Evolutionary conservation across 2,113 vertebrate species (phyloP), one percentile per base, ranked within the genome.

Genomic region (Leiothrix lutea): DNA sequence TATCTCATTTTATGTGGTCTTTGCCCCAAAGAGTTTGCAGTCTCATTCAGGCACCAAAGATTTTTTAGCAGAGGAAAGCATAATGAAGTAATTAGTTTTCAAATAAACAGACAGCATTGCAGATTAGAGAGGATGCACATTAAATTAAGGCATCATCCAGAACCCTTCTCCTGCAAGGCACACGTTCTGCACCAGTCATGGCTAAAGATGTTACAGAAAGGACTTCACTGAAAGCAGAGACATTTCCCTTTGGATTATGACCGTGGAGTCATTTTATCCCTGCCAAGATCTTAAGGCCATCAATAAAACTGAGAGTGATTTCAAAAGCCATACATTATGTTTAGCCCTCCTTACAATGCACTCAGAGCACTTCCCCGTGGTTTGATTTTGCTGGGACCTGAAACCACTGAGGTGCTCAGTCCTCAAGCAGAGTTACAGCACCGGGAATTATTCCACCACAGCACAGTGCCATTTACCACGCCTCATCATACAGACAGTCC

Each of bases 71-170:
- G 50, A 77, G 81, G 62, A 93, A 91, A 80, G 50, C 81, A 54
- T 67, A 88, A 90, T 75, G 74, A 92, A 93, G 74, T 86, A 80
- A 86, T 88, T 90, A 82, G 38, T 86, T 94, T 53, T 73, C 90
- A 88, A 91, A 89, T 82, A 93, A 66, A 88, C 28, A 88, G 69
- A 64, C 81, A 61, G 82, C 75, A 80, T 53, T 89, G 73, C 70
- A 90, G 75, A 90, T 83, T 88, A 50, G 54, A 91, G 80, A 92
- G 77, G 53, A 87, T 81, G 84, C 84, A 26, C 58, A 86, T 84
- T 91, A 93, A 93, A 96, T 97, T 91, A 95, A 88, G 80, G 94
- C 81, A 89, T 89, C 89, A 67, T 60, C 64, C 80, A 90, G 84
- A 75, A 80, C 57, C 35, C 53, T 72, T 72, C 75, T 56, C 75